phyloP scores from a whole-genome alignment of 1,140 invertebrate species.

The Bilobella aurantiaca region DNA sequence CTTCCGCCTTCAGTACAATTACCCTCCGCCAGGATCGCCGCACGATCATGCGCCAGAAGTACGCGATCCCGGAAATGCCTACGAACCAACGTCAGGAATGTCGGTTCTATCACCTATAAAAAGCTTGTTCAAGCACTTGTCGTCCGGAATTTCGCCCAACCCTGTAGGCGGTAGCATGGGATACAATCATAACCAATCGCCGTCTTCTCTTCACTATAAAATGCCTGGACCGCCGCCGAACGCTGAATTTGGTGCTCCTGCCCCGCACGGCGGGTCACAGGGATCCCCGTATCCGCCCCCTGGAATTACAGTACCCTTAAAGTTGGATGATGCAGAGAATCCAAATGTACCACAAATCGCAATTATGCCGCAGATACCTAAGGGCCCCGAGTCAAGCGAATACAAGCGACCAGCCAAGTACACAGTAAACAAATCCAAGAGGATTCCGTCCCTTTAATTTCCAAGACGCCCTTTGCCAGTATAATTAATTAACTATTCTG shows the following conservation, averaged over 20 bases:
- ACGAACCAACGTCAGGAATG: background rate
- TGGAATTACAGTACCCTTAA: background rate
- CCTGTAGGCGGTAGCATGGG: conserved; percentile 3
- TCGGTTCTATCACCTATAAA: background rate
- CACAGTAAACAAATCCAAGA: background rate
- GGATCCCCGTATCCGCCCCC: background rate
- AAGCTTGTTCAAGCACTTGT: background rate
- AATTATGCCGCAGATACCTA: background rate
- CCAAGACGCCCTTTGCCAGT: too few species aligned
- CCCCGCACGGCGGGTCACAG: background rate
- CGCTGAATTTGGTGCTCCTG: too few species aligned
- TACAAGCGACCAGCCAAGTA: background rate
- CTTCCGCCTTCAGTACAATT: too few species aligned
- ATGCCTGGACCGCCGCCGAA: too few species aligned
- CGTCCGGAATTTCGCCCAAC: background rate
- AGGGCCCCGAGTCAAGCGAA: background rate
- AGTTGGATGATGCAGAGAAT: background rate
- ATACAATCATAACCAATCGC: background rate
- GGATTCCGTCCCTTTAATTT: background rate
- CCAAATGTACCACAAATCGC: background rate
- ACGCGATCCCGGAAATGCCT: too few species aligned
- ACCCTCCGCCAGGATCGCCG: too few species aligned
- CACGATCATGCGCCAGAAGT: too few species aligned
- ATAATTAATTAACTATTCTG: too few species aligned
- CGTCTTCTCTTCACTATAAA: background rate